Percentiles rank a stretch among this genome's conserved stretches.
phyloP scores from a whole-genome alignment of 2,797 vertebrate genomes.

The Fratercula arctica region DNA sequence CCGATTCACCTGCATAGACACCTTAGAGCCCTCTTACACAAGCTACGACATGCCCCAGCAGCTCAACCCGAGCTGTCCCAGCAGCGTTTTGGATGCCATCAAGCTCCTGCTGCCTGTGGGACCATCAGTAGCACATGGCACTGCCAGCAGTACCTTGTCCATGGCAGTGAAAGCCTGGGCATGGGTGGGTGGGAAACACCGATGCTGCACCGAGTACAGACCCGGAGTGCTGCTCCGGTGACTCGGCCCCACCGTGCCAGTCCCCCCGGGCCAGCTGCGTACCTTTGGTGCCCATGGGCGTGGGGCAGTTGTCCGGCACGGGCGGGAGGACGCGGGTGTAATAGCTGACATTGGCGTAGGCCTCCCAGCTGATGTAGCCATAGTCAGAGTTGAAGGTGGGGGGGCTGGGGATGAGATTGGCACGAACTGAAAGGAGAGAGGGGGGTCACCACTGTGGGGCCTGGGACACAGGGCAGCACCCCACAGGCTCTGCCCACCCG shows the following conservation, averaged over 20 bases:
- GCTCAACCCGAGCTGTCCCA: not conserved
- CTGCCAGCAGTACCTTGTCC: not conserved
- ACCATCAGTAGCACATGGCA: not conserved
- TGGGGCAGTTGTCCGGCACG: slow-evolving; percentile 87
- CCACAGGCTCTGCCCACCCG: fast-evolving
- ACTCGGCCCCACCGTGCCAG: fast-evolving
- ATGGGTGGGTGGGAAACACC: fast-evolving
- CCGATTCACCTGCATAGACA: not conserved
- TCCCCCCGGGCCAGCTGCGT: not conserved
- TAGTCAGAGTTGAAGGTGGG: slow-evolving; percentile 92
- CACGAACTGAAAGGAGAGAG: slow-evolving; percentile 78
- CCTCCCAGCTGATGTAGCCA: slow-evolving; percentile 92
- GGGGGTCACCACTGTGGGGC: not conserved
- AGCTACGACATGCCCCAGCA: not conserved
- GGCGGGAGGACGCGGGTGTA: slow-evolving; percentile 91
- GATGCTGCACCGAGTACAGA: fast-evolving
- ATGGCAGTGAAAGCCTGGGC: not conserved
- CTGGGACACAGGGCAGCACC: not conserved
- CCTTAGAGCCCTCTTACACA: not conserved
- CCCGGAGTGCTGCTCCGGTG: fast-evolving
- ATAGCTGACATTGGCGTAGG: slow-evolving; percentile 89
- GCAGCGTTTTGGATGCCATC: not conserved
- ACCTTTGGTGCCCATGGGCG: slow-evolving; percentile 93
- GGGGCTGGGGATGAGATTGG: slow-evolving; percentile 90
- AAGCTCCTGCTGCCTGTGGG: not conserved